These are phyloP conservation scores for Trididemnum miniatum DNA, from an alignment of 23 tunicate genomes.

Conservation along the genomic window DNA sequence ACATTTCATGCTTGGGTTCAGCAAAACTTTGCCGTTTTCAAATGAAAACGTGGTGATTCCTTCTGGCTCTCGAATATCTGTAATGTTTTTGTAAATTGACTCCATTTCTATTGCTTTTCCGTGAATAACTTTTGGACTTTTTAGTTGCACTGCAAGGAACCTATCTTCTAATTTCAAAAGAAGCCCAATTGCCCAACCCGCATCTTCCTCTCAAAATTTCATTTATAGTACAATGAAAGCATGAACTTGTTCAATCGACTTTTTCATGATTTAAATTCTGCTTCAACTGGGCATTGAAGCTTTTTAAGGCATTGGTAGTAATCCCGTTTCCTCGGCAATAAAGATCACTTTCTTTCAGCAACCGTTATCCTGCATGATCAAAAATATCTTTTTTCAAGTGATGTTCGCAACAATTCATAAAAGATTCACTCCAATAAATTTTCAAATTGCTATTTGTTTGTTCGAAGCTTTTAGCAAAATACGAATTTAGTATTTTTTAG, in stretches of 20 bases:
- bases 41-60: neutral
- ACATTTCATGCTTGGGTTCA: neutral
- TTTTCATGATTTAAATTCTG: neutral
- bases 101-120: neutral
- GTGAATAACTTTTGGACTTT: neutral
- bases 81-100: neutral
- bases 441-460: neutral
- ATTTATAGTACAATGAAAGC: neutral
- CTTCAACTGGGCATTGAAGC: neutral
- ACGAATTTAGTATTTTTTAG: neutral
- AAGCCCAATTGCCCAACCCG: neutral
- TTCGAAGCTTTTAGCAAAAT: neutral
- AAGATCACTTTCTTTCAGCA: neutral
- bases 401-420: neutral
- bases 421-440: neutral
- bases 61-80: neutral
- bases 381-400: neutral
- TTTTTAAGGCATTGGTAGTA: neutral
- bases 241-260: neutral
- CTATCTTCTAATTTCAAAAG: neutral
- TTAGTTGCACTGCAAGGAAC: neutral
- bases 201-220: constrained; percentile 8
- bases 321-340: neutral
- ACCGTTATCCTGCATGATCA: neutral
- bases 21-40: neutral